Base-by-base conservation (phyloP, 2,888 invertebrate genomes). In the Anticlea derivata region DNA sequence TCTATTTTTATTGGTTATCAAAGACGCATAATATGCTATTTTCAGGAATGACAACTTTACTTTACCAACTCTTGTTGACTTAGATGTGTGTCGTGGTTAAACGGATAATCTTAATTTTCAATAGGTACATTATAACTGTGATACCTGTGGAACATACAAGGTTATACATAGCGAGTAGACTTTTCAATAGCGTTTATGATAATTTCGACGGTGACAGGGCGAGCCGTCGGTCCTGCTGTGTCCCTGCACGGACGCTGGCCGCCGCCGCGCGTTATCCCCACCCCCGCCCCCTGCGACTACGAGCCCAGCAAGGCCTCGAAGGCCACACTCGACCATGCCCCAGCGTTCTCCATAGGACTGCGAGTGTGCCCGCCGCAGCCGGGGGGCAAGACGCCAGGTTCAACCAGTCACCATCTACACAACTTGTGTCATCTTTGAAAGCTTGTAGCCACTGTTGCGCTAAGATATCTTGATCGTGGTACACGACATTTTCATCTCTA, bases 201-300 rank as follows among this genome's bases (percentile, higher is more conserved):
- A 20, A 35, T 23, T 23, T 5, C 22, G 27, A 34, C 12, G 44
- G n/a, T n/a, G n/a, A 49, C 70, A 90, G 90, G 90, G 34, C 94
- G 95, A 73, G 95, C 96, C 55, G 93, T 92, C 47, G 94, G 95
- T 6, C 95, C 95, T 4, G 94, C 96, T 2, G 92, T 94, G 23
- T 96, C 96, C 2, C 91, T 98, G 23, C 96, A 96, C 74, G 94
- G 96, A 40, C 94, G 96, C 12, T 95, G 94, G 65, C 94, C 94
- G 64, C 94, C 94, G 22, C 91, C 92, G 2, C 94, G 92, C 55
- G 74, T 90, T 5, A 92, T 93, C 64, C 91, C 92, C 2, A 96
- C 96, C 12, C 97, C 97, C 1, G 96, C 97, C 4, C 97, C 97
- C 0, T 97, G 97, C n/a, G 96, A 96, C 80, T 97, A 97, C 80